A percentile compares a stretch with the other conserved stretches of the same genome.
Evolutionary conservation across 2,113 vertebrate genomes (phyloP).

Genomic region (Oryzias javanicus): DNA sequence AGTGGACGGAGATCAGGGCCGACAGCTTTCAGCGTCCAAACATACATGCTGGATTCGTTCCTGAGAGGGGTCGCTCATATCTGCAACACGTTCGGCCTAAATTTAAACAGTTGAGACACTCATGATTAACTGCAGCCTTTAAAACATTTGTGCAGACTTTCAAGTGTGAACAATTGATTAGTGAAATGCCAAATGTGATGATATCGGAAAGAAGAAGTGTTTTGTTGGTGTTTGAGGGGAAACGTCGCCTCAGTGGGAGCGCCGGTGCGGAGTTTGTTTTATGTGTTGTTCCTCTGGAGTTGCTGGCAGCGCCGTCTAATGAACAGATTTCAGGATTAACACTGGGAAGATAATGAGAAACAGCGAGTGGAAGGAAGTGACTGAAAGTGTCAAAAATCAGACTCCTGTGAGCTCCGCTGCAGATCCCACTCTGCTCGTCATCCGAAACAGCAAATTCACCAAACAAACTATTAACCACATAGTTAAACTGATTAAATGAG

Average conservation of each 20-base stretch:
- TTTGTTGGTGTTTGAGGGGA: conserved; percentile 26
- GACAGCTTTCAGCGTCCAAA: conserved; percentile 40
- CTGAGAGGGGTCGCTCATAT: conserved; percentile 1
- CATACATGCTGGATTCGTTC: conserved; percentile 31
- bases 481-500: neutral
- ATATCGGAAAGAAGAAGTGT: conserved; percentile 26
- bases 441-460: conserved; percentile 8
- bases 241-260: too few relatives aligned
- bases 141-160: conserved; percentile 18
- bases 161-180: conserved; percentile 48
- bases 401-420: conserved; percentile 12
- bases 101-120: conserved; percentile 12
- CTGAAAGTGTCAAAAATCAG: conserved; percentile 23
- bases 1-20: conserved; percentile 26
- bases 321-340: conserved; percentile 57
- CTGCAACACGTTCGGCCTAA: conserved; percentile 17
- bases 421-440: conserved; percentile 8
- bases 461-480: neutral
- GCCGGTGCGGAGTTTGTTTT: conserved; percentile 9
- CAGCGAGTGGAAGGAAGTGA: conserved; percentile 26
- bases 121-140: conserved; percentile 11
- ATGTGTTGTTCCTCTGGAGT: conserved; percentile 41
- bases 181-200: conserved; percentile 30
- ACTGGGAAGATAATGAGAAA: conserved; percentile 41
- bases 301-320: conserved; percentile 57